Base-by-base conservation (phyloP, 2,113 vertebrate species). In the Cyprinodon variegatus region DNA sequence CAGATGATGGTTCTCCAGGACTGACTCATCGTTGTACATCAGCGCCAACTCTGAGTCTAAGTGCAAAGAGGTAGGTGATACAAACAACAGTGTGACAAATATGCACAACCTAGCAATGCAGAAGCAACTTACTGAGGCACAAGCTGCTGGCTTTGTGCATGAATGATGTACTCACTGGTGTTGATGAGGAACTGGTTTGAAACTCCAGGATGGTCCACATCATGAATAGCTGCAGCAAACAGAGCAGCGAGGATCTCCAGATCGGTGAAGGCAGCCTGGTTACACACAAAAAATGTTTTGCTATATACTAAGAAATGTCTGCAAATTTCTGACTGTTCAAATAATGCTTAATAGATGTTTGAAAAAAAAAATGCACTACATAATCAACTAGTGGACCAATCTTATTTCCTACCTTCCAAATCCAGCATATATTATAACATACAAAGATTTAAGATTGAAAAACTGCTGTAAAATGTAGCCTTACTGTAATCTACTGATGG, bases 171-270 rank as follows among this genome's bases (percentile, higher is more conserved):
- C 96, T 96, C 90, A 98, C 96, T 96, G 85, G 96, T 98, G 90
- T 96, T 98, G 89, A 98, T 96, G 90, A 97, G 96, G 86, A 97
- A 98, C 92, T 97, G 96, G 82, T 97, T 98, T 78, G 96, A 98
- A 22, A 97, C 96, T 0, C 96, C 96, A 0, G 96, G 96, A 36
- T 97, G 96, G 68, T 97, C 96, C 0, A 97, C 96, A 0, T 97
- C 96, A 0, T 98, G 96, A 87, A 98, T 97, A 22, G 96, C 96
- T 0, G 96, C 94, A 66, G 96, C 96, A 0, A 97, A 97, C 80
- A 98, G 95, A 74, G 95, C 95, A 0, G 96, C 96, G 72, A 97
- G 86, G 89, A 97, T 91, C 93, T 98, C 96, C 79, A 97, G 89
- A 69, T 97, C 96, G 0, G 96, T 96, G 91, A 97, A 97, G 70